Base-by-base conservation (phyloP, 2,113 vertebrate species). In the Callopanchax toddi region DNA sequence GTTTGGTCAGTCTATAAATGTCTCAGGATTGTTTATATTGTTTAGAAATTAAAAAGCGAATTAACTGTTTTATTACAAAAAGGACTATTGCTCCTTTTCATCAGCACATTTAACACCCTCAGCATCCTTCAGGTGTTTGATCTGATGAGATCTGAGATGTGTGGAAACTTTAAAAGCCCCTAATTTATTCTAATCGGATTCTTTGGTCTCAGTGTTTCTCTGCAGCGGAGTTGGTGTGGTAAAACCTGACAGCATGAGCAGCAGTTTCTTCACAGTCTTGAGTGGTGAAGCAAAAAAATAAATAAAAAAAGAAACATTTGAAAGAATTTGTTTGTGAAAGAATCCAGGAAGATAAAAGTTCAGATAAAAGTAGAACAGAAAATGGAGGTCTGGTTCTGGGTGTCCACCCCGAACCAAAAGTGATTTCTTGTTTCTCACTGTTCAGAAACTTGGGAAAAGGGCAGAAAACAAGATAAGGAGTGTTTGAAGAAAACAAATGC, bases 151-250 rank as follows among this genome's bases (percentile, higher is more conserved):
- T 56, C 17, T 2, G 23, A 63, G 63, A 60, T 63, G 70, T 73
- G 69, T 83, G 72, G 60, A 75, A 79, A 71, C 75, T 50, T 75
- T 54, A 22, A 17, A 0, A 39, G 56, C 45, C 39, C 46, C 40
- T 45, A 18, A 42, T 71, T 65, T 65, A 65, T 72, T 78, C 71
- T 71, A 77, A 82, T 81, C 76, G 74, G 52, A 2, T 37, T 6
- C 52, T 59, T 26, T 49, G 61, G 46, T 60, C 46, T 64, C 65
- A 60, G 75, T 81, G 57, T 10, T 56, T 81, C 74, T 74, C 40
- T 23, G 57, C 11, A 5, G 37, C 10, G 15, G 8, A 58, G 43
- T 48, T 51, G 55, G 72, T 65, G 59, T 39, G 23, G 46, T 13
- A 22, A 22, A 54, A 67, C 29, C 20, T 53, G 55, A 53, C 68